phyloP scores from a whole-genome alignment of 2,888 invertebrate genomes.

The Rhaphigaster nebulosa region DNA sequence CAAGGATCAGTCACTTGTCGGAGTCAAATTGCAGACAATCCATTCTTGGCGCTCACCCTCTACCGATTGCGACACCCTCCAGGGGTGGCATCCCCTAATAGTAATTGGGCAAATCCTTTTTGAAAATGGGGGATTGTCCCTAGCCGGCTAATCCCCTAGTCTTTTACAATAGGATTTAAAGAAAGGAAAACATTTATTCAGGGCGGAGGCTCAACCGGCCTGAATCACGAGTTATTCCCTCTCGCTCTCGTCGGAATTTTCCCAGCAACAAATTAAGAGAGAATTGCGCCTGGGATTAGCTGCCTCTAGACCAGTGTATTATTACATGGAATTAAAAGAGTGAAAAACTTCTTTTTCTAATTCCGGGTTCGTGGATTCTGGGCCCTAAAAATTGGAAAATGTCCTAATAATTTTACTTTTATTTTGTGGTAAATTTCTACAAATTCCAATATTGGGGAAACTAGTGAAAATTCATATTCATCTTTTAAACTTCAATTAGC shows the following conservation, averaged over 20 bases:
- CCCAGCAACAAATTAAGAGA: conserved; percentile 33
- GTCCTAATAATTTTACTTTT: neutral
- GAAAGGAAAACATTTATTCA: conserved; percentile 52
- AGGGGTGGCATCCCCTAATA: neutral
- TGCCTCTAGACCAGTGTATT: neutral
- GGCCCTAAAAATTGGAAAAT: neutral
- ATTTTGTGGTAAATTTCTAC: neutral
- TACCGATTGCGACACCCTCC: neutral
- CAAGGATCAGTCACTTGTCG: neutral
- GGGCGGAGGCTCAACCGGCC: neutral
- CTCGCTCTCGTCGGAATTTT: neutral
- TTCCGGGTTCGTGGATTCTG: neutral
- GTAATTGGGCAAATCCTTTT: conserved; percentile 54
- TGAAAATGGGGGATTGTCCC: conserved; percentile 51
- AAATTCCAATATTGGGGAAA: neutral
- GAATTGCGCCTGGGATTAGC: neutral
- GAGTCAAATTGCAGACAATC: neutral
- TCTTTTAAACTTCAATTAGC: neutral
- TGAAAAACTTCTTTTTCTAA: neutral
- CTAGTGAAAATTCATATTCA: neutral
- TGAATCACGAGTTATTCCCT: neutral
- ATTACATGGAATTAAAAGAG: conserved; percentile 30
- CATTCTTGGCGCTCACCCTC: neutral
- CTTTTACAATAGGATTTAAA: conserved; percentile 55
- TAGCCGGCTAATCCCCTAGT: neutral